phyloP scores from a whole-genome alignment of 2,113 vertebrate species.

The Barnardius zonarius region DNA sequence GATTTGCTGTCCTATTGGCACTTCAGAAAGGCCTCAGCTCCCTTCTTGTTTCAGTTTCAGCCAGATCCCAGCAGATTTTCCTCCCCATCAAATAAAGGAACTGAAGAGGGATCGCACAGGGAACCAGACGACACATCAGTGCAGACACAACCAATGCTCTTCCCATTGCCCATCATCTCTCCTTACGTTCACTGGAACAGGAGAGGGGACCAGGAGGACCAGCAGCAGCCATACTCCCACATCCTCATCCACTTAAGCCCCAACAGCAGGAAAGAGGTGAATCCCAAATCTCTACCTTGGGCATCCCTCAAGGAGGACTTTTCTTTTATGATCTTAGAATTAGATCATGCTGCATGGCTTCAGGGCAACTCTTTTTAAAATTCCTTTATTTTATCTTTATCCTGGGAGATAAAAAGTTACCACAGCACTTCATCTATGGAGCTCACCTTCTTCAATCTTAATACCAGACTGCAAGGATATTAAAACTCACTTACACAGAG shows the following conservation, averaged over 20 bases:
- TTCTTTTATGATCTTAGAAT: neutral
- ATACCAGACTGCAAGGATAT: neutral
- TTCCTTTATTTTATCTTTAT: neutral
- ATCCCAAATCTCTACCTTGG: accelerated
- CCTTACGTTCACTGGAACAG: too few species aligned
- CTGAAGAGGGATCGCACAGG: neutral
- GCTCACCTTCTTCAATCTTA: neutral
- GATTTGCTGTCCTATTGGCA: neutral
- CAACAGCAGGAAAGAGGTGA: accelerated
- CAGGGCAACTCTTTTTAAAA: neutral
- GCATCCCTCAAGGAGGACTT: neutral
- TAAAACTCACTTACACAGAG: neutral
- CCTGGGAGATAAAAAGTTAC: neutral
- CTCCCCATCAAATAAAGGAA: neutral
- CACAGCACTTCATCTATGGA: neutral
- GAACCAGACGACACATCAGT: too few species aligned
- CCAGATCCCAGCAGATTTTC: neutral
- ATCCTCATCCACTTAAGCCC: neutral
- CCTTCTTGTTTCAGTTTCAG: neutral
- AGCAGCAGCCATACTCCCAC: accelerated
- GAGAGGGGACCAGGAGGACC: too few species aligned
- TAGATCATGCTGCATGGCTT: neutral
- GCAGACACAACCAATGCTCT: neutral
- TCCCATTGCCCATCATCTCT: accelerated
- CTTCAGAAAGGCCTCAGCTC: neutral